Base-by-base conservation (phyloP, 2,797 vertebrate species). In the Galaxias olidus region DNA sequence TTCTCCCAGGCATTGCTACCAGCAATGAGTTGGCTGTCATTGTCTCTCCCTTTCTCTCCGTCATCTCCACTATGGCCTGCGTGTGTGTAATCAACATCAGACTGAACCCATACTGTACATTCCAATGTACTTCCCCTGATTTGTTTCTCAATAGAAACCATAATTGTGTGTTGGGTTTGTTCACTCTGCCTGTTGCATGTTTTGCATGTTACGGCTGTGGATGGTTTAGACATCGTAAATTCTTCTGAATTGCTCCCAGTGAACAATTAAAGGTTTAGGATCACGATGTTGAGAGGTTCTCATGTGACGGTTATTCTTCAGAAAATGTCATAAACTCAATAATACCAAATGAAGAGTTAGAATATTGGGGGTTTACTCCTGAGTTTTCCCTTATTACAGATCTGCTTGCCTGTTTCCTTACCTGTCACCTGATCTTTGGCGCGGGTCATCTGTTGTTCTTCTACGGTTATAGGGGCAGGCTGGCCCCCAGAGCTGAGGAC, bases 61-160 rank as follows among this genome's bases (percentile, higher is more conserved):
- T 47, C 45, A 3, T 47, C 45, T 10, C 9, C 45, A 47, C 13
- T 14, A 47, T 47, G 11, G 30, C 6, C 3, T 30, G 30, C 58
- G 30, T 59, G 47, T 17, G 14, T 49, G 9, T 58, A 65, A 65
- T 65, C 45, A 49, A 12, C 50, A 40, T 53, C 63, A 65, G 63
- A 47, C 20, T 30, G 41, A 14, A 41, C 7, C 17, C n/a, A 17
- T 49, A 20, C 30, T 47, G 54, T 4, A 49, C 47, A 46, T 61
- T 49, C 60, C 42, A 41, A 50, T 46, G 20, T 48, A 8, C 40
- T 64, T 59, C 4, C 17, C 30, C 18, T 52, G 54, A 69, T 53
- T 53, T 69, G 61, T 46, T 59, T 54, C 54, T 59, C 61, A 50
- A 57, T 18, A 51, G 40, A 63, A 40, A 50, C 15, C 46, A 53